These are phyloP conservation scores for Phragmatobia fuliginosa DNA, from an alignment of 2,888 invertebrate genomes.

Conservation along the genomic window DNA sequence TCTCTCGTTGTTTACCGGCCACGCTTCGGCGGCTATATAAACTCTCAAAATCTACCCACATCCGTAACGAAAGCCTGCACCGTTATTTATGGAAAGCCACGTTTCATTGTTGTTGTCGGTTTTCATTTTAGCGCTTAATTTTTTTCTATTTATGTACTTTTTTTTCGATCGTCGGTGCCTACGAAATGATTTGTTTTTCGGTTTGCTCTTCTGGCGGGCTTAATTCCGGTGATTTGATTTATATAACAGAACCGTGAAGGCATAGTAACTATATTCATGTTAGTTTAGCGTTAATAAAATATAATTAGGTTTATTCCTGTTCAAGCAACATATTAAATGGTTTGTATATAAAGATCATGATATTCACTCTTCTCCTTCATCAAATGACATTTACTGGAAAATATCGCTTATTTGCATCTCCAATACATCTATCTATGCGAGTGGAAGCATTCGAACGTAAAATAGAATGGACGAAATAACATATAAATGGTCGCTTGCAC, in stretches of 20 bases:
- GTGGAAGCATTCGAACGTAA: constrained; percentile 73
- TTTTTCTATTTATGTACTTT: constrained; percentile 70
- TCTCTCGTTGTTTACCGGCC: constrained; percentile 76
- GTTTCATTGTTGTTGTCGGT: constrained; percentile 84
- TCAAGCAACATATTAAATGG: constrained; percentile 69
- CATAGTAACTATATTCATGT: constrained; percentile 55
- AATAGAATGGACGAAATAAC: constrained; percentile 76
- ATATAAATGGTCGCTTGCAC: constrained; percentile 73
- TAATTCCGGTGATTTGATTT: constrained; percentile 74
- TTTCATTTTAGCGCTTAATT: constrained; percentile 81
- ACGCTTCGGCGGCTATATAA: constrained; percentile 77
- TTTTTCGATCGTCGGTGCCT: constrained; percentile 65
- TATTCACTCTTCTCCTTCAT: constrained; percentile 65
- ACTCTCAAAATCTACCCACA: constrained; percentile 83
- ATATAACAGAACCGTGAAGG: constrained; percentile 58
- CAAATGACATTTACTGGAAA: constrained; percentile 72
- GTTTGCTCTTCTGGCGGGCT: constrained; percentile 68
- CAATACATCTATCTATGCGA: constrained; percentile 69
- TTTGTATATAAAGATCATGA: constrained; percentile 67
- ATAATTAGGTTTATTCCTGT: constrained; percentile 65
- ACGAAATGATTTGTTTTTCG: constrained; percentile 77
- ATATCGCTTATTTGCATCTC: constrained; percentile 79
- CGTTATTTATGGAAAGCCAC: constrained; percentile 83
- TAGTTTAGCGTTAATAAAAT: constrained; percentile 59
- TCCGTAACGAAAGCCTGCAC: constrained; percentile 82